Evolutionary conservation across 2,797 vertebrate genomes (phyloP).

Genomic region (Macroramphosus scolopax): DNA sequence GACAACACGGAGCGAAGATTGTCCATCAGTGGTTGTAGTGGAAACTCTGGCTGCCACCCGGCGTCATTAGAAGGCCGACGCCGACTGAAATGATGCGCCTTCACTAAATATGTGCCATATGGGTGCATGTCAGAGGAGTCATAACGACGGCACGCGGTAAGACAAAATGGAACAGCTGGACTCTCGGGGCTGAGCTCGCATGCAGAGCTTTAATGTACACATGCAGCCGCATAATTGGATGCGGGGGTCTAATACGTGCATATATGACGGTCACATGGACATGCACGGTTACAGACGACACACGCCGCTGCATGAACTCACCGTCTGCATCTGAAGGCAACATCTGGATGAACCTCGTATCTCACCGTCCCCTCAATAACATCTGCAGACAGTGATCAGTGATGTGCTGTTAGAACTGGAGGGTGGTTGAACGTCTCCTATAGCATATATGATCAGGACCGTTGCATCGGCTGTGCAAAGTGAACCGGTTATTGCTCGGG

Average conservation of each 20-base stretch:
- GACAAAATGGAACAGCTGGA: constrained; percentile 53
- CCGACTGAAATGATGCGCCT: constrained; percentile 37
- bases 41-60: constrained; percentile 23
- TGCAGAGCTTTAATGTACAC: constrained; percentile 29
- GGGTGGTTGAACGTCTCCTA: constrained; percentile 37
- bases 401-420: constrained; percentile 17
- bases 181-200: constrained; percentile 9
- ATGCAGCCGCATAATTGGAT: constrained; percentile 29
- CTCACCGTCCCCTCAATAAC: constrained; percentile 36
- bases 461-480: no score
- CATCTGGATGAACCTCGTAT: constrained; percentile 35
- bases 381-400: constrained; percentile 47
- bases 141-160: constrained; percentile 14
- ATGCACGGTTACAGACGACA: constrained; percentile 1
- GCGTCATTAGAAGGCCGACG: constrained; percentile 25
- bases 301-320: neutral
- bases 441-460: neutral
- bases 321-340: constrained; percentile 5
- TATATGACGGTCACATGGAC: constrained; percentile 10
- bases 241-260: constrained; percentile 3
- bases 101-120: constrained; percentile 31
- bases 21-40: constrained; percentile 7
- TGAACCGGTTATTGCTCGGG: no score
- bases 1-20: constrained; percentile 6
- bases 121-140: constrained; percentile 26